phyloP scores from a whole-genome alignment of 1,140 invertebrate species.

The Rhynchophorus ferrugineus region DNA sequence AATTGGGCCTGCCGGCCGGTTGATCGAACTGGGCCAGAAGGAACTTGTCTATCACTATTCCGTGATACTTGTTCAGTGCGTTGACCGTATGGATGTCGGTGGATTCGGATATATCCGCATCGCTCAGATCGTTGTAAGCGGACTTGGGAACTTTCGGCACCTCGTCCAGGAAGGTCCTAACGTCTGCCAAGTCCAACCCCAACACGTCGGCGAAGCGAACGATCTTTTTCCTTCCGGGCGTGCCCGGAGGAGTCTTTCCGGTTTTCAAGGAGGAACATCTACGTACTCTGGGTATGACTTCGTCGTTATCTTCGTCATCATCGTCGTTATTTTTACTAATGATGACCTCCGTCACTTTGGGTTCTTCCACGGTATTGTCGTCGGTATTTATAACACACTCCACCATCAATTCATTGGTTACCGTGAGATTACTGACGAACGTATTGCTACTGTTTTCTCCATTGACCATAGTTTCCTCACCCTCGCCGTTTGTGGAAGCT shows the following conservation, averaged over 20 bases:
- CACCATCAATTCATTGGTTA: constrained; percentile 9
- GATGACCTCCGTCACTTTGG: not conserved
- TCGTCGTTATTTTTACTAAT: not conserved
- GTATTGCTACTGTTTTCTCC: not conserved
- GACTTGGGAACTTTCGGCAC: constrained; percentile 81
- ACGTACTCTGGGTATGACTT: constrained; percentile 55
- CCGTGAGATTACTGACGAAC: constrained; percentile 12
- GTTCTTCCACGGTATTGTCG: not conserved
- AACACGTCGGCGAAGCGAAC: constrained; percentile 92
- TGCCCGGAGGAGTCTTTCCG: constrained; percentile 85
- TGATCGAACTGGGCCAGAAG: constrained; percentile 76
- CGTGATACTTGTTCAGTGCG: constrained; percentile 9
- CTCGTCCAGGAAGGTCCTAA: constrained; percentile 83
- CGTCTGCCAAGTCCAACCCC: constrained; percentile 85
- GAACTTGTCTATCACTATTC: constrained; percentile 44
- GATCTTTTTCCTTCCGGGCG: constrained; percentile 84
- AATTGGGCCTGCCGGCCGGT: constrained; percentile 65
- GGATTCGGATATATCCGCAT: constrained; percentile 42
- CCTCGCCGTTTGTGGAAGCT: not conserved
- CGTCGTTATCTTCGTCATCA: constrained; percentile 27
- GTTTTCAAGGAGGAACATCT: constrained; percentile 82
- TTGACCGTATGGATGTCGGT: constrained; percentile 10
- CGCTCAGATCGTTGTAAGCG: constrained; percentile 65
- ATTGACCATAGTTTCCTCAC: not conserved
- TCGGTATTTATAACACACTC: constrained; percentile 7